Evolutionary conservation across 2,797 vertebrate species (phyloP).

Genomic region (Apogon talboti): DNA sequence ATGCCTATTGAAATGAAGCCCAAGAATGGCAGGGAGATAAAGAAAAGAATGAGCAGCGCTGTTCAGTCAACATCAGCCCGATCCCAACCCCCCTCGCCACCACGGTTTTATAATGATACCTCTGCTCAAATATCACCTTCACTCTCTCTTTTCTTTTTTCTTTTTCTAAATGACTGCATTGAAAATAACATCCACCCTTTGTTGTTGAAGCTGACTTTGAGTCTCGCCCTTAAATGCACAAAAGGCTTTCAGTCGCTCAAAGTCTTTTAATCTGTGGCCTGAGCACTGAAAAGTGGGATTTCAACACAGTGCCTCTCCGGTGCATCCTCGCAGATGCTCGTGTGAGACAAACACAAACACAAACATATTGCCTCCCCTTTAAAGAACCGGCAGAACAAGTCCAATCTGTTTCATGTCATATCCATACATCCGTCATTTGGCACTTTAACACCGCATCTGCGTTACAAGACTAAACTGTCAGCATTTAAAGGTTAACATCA

Average conservation of each 20-base stretch:
- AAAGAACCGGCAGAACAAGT: too few species aligned
- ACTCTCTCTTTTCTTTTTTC: constrained; percentile 35
- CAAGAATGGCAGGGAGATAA: constrained; percentile 80
- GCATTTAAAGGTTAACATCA: too few species aligned
- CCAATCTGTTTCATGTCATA: too few species aligned
- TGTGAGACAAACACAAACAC: background rate
- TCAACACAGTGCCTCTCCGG: constrained; percentile 9
- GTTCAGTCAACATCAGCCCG: constrained; percentile 58
- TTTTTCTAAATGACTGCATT: constrained; percentile 25
- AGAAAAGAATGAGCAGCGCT: constrained; percentile 69
- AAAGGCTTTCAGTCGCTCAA: constrained; percentile 47
- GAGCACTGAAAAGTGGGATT: constrained; percentile 45
- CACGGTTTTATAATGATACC: constrained; percentile 65
- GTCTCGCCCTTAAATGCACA: constrained; percentile 48
- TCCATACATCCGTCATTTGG: too few species aligned
- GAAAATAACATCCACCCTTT: constrained; percentile 49
- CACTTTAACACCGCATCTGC: too few species aligned
- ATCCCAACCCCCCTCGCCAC: too few species aligned
- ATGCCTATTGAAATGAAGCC: constrained; percentile 81
- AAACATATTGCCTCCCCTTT: too few species aligned
- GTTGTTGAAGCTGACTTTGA: constrained; percentile 42
- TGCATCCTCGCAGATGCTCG: constrained; percentile 5
- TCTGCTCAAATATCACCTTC: constrained; percentile 70
- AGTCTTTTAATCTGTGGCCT: constrained; percentile 66
- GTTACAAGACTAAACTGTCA: too few species aligned